Conservation (phyloP, 2,888 invertebrate genomes). For the Frankliniella intonsa region DNA sequence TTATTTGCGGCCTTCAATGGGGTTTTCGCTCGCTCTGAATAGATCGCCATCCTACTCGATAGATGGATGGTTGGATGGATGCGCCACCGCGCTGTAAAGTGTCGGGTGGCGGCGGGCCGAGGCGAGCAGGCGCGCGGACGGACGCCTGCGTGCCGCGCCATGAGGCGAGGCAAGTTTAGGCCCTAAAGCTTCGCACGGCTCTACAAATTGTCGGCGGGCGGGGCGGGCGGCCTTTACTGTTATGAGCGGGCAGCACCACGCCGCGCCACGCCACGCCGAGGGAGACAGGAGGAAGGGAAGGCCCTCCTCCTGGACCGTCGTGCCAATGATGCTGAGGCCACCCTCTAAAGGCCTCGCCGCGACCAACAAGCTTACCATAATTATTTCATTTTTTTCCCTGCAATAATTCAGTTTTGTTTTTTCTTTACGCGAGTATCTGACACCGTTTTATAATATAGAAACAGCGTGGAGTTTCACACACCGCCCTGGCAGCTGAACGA, state of each 20-base stretch:
- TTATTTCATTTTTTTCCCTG: too few relatives aligned
- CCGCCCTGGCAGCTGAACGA: too few relatives aligned
- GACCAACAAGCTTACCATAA: too few relatives aligned
- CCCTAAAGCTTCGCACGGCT: not conserved
- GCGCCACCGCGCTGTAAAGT: not conserved
- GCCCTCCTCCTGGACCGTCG: too few relatives aligned
- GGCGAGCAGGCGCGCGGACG: not conserved
- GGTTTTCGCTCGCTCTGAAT: not conserved
- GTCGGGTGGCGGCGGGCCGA: not conserved
- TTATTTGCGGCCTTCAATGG: too few relatives aligned
- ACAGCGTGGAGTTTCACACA: too few relatives aligned
- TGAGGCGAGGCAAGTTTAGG: not conserved
- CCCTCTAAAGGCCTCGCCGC: too few relatives aligned
- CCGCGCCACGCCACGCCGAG: not conserved
- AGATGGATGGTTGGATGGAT: too few relatives aligned
- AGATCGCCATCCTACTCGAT: too few relatives aligned
- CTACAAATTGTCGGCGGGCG: conserved; percentile 8
- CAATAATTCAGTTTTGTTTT: not conserved
- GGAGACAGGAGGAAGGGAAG: not conserved
- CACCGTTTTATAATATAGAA: too few relatives aligned
- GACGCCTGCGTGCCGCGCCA: not conserved
- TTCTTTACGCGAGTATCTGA: not conserved
- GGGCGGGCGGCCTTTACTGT: not conserved
- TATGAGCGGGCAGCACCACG: not conserved
- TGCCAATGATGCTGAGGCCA: too few relatives aligned